A percentile compares a stretch with the other conserved stretches of the same genome.
Evolutionary conservation across 2,888 invertebrate genomes (phyloP).

Genomic region (Ormia ochracea): DNA sequence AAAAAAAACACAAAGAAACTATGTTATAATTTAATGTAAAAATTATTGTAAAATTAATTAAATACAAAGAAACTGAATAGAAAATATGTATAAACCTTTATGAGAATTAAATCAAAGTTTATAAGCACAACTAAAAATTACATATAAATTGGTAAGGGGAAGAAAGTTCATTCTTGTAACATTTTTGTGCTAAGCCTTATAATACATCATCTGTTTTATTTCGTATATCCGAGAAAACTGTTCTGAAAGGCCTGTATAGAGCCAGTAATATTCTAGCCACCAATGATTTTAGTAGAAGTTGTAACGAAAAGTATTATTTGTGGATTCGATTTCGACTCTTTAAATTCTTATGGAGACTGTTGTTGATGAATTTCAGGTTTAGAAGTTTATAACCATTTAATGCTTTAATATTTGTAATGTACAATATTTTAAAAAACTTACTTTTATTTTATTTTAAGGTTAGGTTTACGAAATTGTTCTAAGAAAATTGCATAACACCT

Average conservation of each 20-base stretch:
- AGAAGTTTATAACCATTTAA: no score
- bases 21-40: slow-evolving; percentile 5
- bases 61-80: slow-evolving; percentile 11
- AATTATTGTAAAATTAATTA: slow-evolving; percentile 38
- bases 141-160: background rate
- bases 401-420: no score
- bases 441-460: background rate
- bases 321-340: no score
- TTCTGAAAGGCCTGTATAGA: background rate
- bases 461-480: background rate
- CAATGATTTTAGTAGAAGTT: background rate
- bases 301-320: no score
- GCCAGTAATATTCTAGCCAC: background rate
- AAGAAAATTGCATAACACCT: background rate
- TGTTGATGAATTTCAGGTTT: no score
- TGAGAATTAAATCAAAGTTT: slow-evolving; percentile 50
- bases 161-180: background rate
- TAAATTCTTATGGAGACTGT: no score
- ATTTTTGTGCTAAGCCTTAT: background rate
- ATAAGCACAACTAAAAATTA: slow-evolving; percentile 14
- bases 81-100: slow-evolving; percentile 4
- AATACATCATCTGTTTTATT: background rate
- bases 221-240: background rate
- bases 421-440: no score
- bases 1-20: background rate